Percentiles rank a stretch among this genome's conserved stretches.
phyloP scores from a whole-genome alignment of 1,140 invertebrate genomes.

The Pseudomyrmex gracilis region DNA sequence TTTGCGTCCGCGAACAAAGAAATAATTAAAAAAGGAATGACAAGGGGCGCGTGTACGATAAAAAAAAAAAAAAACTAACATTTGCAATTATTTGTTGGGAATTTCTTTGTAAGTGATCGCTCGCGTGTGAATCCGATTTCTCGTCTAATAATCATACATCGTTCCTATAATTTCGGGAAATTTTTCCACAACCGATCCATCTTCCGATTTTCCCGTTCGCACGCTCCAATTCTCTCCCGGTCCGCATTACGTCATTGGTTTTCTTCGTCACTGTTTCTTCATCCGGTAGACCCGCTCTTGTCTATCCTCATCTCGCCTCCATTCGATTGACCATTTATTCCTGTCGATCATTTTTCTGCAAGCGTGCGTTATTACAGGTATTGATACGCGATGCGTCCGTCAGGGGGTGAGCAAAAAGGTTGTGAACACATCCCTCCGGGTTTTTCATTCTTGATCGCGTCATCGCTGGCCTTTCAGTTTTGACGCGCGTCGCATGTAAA shows the following conservation, averaged over 20 bases:
- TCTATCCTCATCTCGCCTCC: background rate
- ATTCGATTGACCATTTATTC: conserved; percentile 25
- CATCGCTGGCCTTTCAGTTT: background rate
- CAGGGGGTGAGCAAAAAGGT: too few species aligned
- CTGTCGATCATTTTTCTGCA: background rate
- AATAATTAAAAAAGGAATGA: background rate
- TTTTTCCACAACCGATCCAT: conserved; percentile 5
- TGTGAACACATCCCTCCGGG: background rate
- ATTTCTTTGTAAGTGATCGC: background rate
- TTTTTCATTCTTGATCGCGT: background rate
- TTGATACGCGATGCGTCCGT: conserved; percentile 27
- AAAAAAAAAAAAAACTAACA: background rate
- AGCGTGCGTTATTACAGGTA: conserved; percentile 27
- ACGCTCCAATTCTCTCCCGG: conserved; percentile 28
- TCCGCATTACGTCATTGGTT: background rate
- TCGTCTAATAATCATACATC: background rate
- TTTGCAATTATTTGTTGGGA: background rate
- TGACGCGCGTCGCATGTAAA: background rate
- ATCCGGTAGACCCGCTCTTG: conserved; percentile 2
- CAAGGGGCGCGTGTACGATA: background rate
- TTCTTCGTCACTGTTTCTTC: conserved; percentile 32
- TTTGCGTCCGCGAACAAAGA: too few species aligned
- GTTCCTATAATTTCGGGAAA: conserved; percentile 23
- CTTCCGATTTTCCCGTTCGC: conserved; percentile 6
- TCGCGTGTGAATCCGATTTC: background rate